These are phyloP conservation scores for Agrenia bidenticulata DNA, from an alignment of 2,888 invertebrate genomes.

Conservation along the genomic window DNA sequence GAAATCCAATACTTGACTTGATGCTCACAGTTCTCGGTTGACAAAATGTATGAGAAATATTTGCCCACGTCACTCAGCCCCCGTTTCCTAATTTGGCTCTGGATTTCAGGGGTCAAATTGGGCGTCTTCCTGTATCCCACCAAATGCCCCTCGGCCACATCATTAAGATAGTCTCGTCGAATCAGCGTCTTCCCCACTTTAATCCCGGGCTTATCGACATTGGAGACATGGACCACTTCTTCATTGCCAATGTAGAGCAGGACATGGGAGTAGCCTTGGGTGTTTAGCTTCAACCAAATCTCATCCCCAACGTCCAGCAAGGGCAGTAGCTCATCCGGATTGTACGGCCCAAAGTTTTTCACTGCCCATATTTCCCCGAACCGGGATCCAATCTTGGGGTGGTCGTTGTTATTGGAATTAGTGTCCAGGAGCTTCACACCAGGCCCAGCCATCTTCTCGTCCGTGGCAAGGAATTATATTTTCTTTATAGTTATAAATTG, in stretches of 20 bases:
- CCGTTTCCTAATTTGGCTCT: slow-evolving; percentile 13
- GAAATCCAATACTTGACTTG: slow-evolving; percentile 29
- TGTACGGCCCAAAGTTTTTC: slow-evolving; percentile 9
- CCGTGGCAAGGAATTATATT: too few species aligned
- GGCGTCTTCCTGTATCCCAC: slow-evolving; percentile 20
- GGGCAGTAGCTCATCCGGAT: not conserved
- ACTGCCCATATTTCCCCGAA: slow-evolving; percentile 29
- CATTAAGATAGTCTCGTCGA: slow-evolving; percentile 12
- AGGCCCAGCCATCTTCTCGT: too few species aligned
- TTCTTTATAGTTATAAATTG: too few species aligned
- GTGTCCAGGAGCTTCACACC: too few species aligned
- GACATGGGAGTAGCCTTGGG: slow-evolving; percentile 25
- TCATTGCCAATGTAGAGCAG: slow-evolving; percentile 22
- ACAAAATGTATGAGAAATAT: slow-evolving; percentile 23
- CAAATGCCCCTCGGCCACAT: slow-evolving; percentile 18
- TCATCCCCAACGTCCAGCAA: slow-evolving; percentile 20
- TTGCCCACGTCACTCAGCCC: slow-evolving; percentile 21
- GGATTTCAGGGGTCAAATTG: not conserved
- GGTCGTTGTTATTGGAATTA: too few species aligned
- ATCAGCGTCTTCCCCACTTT: slow-evolving; percentile 23
- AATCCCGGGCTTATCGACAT: slow-evolving; percentile 22
- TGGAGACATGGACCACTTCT: slow-evolving; percentile 23
- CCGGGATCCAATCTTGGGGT: slow-evolving; percentile 9
- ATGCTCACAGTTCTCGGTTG: slow-evolving; percentile 27
- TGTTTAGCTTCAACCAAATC: slow-evolving; percentile 23